Evolutionary conservation across 2,888 invertebrate genomes (phyloP).

Genomic region (Drosophila neoperkinsi): DNA sequence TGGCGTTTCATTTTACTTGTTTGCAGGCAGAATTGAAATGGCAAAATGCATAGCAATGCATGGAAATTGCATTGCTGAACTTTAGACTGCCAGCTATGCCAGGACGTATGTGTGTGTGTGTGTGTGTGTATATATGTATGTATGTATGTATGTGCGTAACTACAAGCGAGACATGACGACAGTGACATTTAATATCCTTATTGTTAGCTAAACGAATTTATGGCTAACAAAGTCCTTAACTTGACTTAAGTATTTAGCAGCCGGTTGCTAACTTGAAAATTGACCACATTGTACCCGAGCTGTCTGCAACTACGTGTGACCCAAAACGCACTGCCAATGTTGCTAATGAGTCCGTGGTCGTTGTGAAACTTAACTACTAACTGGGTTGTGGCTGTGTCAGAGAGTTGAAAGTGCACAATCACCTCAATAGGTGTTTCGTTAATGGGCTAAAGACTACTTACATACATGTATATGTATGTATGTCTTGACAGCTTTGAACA

Average conservation of each 20-base stretch:
- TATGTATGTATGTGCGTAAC: not conserved
- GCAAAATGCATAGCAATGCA: slow-evolving; percentile 53
- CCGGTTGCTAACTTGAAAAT: slow-evolving; percentile 47
- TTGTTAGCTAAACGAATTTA: slow-evolving; percentile 76
- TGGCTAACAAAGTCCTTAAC: slow-evolving; percentile 74
- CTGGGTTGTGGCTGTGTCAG: slow-evolving; percentile 17
- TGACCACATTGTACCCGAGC: slow-evolving; percentile 16
- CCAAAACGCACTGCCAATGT: slow-evolving; percentile 28
- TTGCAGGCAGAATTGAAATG: slow-evolving; percentile 28
- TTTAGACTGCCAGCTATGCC: slow-evolving; percentile 17
- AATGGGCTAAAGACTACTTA: slow-evolving; percentile 39
- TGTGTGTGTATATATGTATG: not conserved
- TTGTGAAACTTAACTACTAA: slow-evolving; percentile 44
- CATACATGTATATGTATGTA: not conserved
- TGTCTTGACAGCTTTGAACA: slow-evolving; percentile 12
- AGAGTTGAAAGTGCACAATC: slow-evolving; percentile 23
- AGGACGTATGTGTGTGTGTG: not conserved
- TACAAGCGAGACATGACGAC: slow-evolving; percentile 55
- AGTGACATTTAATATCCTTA: slow-evolving; percentile 79
- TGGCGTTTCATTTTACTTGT: slow-evolving; percentile 62
- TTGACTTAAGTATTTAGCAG: slow-evolving; percentile 55
- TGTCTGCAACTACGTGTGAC: slow-evolving; percentile 27
- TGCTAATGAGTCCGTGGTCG: slow-evolving; percentile 47
- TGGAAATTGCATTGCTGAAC: slow-evolving; percentile 65
- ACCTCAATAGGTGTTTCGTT: slow-evolving; percentile 46